Conservation (phyloP, 2,797 vertebrate species). For the Falco columbarius region DNA sequence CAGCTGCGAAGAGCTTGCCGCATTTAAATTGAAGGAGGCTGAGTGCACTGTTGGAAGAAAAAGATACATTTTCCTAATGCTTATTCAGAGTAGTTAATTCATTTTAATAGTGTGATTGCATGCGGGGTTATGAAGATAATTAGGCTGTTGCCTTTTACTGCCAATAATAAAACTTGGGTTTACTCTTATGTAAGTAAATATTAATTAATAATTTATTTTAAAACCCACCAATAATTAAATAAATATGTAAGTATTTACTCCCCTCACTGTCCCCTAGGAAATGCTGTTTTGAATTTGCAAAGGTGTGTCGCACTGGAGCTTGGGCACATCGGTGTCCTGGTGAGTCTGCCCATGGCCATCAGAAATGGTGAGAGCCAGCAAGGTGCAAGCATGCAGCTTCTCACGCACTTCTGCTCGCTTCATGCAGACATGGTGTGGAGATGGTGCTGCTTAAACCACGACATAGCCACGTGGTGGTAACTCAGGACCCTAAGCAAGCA, state of each 20-base stretch:
- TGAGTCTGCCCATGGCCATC: not conserved
- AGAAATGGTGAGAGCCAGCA: not conserved
- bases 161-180: not conserved
- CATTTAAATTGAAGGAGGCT: not conserved
- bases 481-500: not conserved
- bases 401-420: not conserved
- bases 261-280: not conserved
- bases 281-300: not conserved
- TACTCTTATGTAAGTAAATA: not conserved
- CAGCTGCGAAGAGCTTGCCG: not conserved
- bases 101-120: not conserved
- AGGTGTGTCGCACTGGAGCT: not conserved
- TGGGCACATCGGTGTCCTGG: rapidly evolving
- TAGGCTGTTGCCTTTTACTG: not conserved
- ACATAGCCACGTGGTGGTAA: rapidly evolving
- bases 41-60: not conserved
- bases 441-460: not conserved
- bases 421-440: rapidly evolving
- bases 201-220: too few relatives aligned
- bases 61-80: not conserved
- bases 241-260: not conserved
- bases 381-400: not conserved
- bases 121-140: not conserved
- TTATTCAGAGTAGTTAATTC: not conserved
- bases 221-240: too few relatives aligned